Percentiles rank a stretch among this genome's conserved stretches.
Evolutionary conservation across 1,140 invertebrate genomes (phyloP).

Genomic region (Gonioctena quinquepunctata): DNA sequence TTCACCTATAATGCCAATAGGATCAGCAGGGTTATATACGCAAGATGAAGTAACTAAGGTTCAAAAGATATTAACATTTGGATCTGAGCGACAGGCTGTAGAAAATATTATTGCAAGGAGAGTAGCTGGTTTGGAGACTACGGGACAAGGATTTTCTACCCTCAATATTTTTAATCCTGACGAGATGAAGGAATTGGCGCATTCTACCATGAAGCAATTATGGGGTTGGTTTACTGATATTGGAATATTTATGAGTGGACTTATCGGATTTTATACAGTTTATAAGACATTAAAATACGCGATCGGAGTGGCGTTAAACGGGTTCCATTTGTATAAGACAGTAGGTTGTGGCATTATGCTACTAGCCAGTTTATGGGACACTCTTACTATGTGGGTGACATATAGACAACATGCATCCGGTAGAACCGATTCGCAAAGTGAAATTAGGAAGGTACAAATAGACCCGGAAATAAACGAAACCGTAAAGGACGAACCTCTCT

Average conservation of each 20-base stretch:
- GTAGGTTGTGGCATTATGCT: not conserved
- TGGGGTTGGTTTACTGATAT: slow-evolving; percentile 23
- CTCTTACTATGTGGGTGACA: not conserved
- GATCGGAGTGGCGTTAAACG: slow-evolving; percentile 1
- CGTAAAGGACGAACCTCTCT: too few species aligned
- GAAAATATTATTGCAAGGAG: slow-evolving; percentile 15
- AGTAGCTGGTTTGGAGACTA: slow-evolving; percentile 6
- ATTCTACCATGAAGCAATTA: not conserved
- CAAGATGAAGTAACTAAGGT: slow-evolving; percentile 18
- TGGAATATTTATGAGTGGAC: slow-evolving; percentile 15
- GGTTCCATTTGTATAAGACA: not conserved
- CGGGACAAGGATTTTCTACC: slow-evolving; percentile 2
- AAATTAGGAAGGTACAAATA: too few species aligned
- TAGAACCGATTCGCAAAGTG: too few species aligned
- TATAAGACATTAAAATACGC: slow-evolving; percentile 8
- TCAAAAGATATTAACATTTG: slow-evolving; percentile 22
- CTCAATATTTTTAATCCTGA: not conserved
- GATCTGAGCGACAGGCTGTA: slow-evolving; percentile 9
- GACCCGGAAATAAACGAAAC: too few species aligned
- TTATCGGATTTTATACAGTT: slow-evolving; percentile 15
- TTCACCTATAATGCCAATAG: slow-evolving; percentile 16
- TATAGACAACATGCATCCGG: not conserved
- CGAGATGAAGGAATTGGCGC: slow-evolving; percentile 7
- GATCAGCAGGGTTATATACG: slow-evolving; percentile 11
- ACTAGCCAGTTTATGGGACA: not conserved